Evolutionary conservation across 2,888 invertebrate species (phyloP).

Genomic region (Epsilonema sp.): DNA sequence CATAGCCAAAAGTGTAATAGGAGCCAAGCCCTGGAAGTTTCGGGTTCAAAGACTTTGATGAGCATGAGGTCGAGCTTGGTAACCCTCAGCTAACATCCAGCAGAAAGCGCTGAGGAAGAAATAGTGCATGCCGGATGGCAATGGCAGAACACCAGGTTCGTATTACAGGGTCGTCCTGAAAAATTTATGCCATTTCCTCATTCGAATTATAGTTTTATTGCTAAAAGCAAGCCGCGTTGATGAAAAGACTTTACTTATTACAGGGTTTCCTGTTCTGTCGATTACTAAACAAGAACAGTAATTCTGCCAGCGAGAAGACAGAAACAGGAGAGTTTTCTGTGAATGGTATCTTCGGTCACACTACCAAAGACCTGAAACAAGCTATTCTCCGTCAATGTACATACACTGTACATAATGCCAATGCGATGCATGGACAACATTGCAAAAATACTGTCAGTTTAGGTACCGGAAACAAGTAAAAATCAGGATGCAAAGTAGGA

Average conservation of each 20-base stretch:
- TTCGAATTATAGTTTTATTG: background rate
- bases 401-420: too few species aligned
- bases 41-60: conserved; percentile 35
- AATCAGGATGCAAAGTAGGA: conserved; percentile 17
- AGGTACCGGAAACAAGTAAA: conserved; percentile 22
- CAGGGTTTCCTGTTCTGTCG: conserved; percentile 44
- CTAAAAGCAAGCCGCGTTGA: background rate
- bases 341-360: conserved; percentile 72
- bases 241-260: background rate
- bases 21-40: conserved; percentile 28
- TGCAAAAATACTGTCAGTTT: background rate
- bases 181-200: background rate
- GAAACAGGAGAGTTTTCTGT: conserved; percentile 80
- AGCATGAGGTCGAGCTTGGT: conserved; percentile 37
- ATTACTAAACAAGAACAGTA: conserved; percentile 75
- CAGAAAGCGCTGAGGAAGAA: conserved; percentile 35
- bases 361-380: conserved; percentile 21
- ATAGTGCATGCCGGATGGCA: conserved; percentile 35
- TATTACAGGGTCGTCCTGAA: background rate
- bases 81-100: conserved; percentile 39
- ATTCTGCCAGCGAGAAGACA: conserved; percentile 72
- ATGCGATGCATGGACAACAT: background rate
- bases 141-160: conserved; percentile 27
- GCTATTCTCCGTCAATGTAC: too few species aligned
- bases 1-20: conserved; percentile 35